Evolutionary conservation across 2,113 vertebrate species (phyloP).

Genomic region (Oostethus manadensis): DNA sequence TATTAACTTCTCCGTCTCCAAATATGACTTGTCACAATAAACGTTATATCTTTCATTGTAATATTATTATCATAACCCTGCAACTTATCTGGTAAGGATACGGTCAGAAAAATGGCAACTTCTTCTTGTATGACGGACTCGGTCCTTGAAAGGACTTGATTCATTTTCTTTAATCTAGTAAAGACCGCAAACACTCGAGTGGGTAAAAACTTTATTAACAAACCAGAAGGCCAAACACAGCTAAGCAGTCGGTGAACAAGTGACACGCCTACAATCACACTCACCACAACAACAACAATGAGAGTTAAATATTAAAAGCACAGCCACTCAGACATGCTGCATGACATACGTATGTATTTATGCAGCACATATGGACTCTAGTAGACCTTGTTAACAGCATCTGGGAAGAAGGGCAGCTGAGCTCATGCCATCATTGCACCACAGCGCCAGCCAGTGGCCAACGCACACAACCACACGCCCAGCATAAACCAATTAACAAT

Average conservation of each 20-base stretch:
- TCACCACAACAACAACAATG: conserved; percentile 22
- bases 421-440: conserved; percentile 56
- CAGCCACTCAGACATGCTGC: conserved; percentile 65
- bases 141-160: no score
- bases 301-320: conserved; percentile 65
- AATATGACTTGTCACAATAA: no score
- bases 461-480: conserved; percentile 19
- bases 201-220: conserved; percentile 75
- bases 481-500: conserved; percentile 20
- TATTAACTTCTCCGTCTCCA: no score
- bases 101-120: no score
- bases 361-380: conserved; percentile 18
- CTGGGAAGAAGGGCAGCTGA: conserved; percentile 15
- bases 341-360: conserved; percentile 47
- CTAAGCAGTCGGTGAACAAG: conserved; percentile 41
- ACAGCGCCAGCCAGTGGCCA: conserved; percentile 56
- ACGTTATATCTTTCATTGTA: no score
- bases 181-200: background rate
- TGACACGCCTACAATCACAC: conserved; percentile 33
- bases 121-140: no score
- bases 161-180: background rate
- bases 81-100: no score
- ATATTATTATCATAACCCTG: no score
- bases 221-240: conserved; percentile 69
- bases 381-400: conserved; percentile 50